Conservation (phyloP, 2,888 invertebrate genomes). For the Zootermopsis nevadensis region DNA sequence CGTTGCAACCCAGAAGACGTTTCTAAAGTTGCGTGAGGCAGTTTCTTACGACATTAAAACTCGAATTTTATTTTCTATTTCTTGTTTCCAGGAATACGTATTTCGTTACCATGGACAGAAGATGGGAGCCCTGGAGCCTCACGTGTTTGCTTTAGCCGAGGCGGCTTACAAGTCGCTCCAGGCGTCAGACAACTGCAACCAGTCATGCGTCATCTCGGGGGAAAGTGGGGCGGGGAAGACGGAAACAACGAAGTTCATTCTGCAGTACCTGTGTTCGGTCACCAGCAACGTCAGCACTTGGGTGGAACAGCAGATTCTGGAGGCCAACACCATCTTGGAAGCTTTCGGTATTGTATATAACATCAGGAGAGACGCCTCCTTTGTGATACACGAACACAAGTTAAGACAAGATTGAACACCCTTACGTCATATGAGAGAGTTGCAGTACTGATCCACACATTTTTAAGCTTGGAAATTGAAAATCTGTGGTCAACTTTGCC, state of each 20-base stretch:
- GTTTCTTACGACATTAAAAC: no score
- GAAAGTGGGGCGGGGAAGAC: conserved; percentile 96
- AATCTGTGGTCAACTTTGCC: no score
- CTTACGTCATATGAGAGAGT: no score
- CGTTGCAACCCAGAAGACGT: no score
- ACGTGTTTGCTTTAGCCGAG: conserved; percentile 91
- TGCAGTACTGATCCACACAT: no score
- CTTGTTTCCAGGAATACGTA: conserved; percentile 79
- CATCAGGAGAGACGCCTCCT: no score
- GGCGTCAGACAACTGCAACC: conserved; percentile 68
- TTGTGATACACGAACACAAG: no score
- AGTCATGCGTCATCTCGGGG: conserved; percentile 92
- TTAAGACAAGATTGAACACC: no score
- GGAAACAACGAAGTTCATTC: conserved; percentile 90
- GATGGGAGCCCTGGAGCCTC: conserved; percentile 84
- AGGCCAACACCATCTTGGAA: conserved; percentile 92
- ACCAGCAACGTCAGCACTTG: conserved; percentile 84
- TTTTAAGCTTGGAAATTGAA: no score
- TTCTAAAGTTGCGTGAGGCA: no score
- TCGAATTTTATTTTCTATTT: not conserved
- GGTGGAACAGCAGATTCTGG: conserved; percentile 96
- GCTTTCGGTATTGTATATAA: conserved; percentile 83
- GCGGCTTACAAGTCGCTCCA: conserved; percentile 85
- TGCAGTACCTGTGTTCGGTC: conserved; percentile 91
- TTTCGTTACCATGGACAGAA: conserved; percentile 85